A percentile compares a stretch with the other conserved stretches of the same genome.
These are phyloP conservation scores for Geophilus truncorum DNA, from an alignment of 2,888 invertebrate species.

Conservation along the genomic window DNA sequence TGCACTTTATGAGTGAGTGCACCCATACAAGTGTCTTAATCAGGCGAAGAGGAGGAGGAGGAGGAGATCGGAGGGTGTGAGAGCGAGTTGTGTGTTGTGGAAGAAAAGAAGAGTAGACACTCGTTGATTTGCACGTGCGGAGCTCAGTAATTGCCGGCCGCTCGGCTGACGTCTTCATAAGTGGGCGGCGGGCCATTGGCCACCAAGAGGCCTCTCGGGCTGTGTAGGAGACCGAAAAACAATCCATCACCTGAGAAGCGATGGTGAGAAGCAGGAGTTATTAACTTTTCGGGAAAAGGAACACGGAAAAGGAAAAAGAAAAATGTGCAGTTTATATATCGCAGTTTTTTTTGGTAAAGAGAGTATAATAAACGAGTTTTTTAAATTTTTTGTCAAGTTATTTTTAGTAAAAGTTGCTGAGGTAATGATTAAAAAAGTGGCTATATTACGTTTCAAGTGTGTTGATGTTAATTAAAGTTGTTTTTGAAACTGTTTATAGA, in stretches of 20 bases:
- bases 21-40: not conserved
- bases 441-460: too few relatives aligned
- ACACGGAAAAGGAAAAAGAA: not conserved
- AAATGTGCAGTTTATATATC: not conserved
- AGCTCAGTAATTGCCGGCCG: slow-evolving; percentile 1
- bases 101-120: not conserved
- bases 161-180: slow-evolving; percentile 10
- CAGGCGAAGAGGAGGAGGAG: not conserved
- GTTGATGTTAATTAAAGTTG: too few relatives aligned
- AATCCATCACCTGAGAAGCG: not conserved
- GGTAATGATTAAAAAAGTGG: not conserved
- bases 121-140: not conserved
- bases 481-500: too few relatives aligned
- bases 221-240: not conserved
- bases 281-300: not conserved
- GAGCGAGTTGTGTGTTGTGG: too few relatives aligned
- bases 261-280: not conserved
- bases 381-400: too few relatives aligned
- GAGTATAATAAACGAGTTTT: too few relatives aligned
- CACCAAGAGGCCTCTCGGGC: not conserved
- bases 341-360: not conserved
- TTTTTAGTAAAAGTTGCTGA: not conserved
- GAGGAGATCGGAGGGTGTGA: not conserved
- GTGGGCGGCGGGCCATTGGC: not conserved
- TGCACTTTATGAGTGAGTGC: not conserved